Conservation (phyloP, 2,797 vertebrate species). For the Scyliorhinus canicula region DNA sequence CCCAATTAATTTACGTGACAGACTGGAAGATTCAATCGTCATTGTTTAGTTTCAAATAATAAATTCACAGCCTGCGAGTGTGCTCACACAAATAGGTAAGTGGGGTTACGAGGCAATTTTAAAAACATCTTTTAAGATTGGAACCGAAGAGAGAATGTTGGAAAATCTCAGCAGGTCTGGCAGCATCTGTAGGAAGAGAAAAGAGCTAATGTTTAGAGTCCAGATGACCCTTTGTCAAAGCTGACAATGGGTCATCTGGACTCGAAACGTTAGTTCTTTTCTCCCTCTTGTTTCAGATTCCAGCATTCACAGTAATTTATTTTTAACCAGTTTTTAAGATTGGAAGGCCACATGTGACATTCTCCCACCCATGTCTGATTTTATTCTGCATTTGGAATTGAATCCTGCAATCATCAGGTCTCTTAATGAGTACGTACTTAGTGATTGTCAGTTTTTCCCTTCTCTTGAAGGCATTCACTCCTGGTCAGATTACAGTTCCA, state of each 20-base stretch:
- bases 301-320: too few species aligned
- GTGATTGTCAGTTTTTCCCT: background rate
- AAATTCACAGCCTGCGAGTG: background rate
- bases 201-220: too few species aligned
- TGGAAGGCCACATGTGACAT: background rate
- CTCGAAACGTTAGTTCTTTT: too few species aligned
- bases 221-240: too few species aligned
- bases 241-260: too few species aligned
- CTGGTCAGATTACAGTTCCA: background rate
- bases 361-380: background rate
- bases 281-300: too few species aligned
- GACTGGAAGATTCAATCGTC: background rate
- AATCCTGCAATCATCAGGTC: background rate
- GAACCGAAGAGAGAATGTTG: too few species aligned
- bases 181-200: too few species aligned
- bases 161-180: too few species aligned
- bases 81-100: background rate
- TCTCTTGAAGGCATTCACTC: background rate
- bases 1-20: background rate
- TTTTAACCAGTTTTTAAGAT: too few species aligned
- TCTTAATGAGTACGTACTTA: background rate
- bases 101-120: background rate
- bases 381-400: background rate
- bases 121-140: background rate
- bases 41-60: background rate